These are phyloP conservation scores for Balearica regulorum DNA, from an alignment of 2,797 vertebrate genomes.

Conservation along the genomic window DNA sequence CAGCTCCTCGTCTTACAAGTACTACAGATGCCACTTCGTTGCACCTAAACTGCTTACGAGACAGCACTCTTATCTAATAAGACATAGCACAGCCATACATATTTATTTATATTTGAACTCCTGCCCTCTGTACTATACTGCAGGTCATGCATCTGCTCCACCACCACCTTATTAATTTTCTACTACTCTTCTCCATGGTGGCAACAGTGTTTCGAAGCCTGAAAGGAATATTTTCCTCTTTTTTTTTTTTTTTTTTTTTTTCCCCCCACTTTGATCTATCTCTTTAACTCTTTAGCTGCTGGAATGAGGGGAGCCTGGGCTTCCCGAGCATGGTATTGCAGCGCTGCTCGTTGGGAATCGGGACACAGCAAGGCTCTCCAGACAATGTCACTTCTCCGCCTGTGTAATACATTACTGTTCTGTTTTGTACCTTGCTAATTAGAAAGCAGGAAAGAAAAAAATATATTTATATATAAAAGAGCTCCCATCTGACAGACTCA, in stretches of 20 bases:
- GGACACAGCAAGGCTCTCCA: slow-evolving; percentile 35
- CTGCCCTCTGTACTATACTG: slow-evolving; percentile 65
- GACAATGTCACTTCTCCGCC: slow-evolving; percentile 45
- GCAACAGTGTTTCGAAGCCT: slow-evolving; percentile 39
- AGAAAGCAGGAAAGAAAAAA: slow-evolving; percentile 63
- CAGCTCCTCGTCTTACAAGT: slow-evolving; percentile 47
- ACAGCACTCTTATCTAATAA: slow-evolving; percentile 70
- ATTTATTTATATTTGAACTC: slow-evolving; percentile 74
- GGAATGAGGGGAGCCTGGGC: background rate
- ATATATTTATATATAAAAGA: slow-evolving; percentile 68
- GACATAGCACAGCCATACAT: slow-evolving; percentile 69
- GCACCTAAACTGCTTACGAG: slow-evolving; percentile 68
- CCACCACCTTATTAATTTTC: slow-evolving; percentile 71
- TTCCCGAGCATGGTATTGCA: rapidly evolving
- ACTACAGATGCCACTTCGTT: slow-evolving; percentile 65
- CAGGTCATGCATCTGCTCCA: slow-evolving; percentile 67
- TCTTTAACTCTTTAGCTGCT: slow-evolving; percentile 58
- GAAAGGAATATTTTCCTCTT: slow-evolving; percentile 46
- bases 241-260: background rate
- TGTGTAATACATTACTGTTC: slow-evolving; percentile 57
- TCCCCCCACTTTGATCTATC: background rate
- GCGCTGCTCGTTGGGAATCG: background rate
- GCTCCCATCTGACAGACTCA: slow-evolving; percentile 69
- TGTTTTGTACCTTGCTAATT: slow-evolving; percentile 69
- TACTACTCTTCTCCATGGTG: slow-evolving; percentile 49